These are phyloP conservation scores for Eumacrocentrus americanus DNA, from an alignment of 2,888 invertebrate species.

Conservation along the genomic window DNA sequence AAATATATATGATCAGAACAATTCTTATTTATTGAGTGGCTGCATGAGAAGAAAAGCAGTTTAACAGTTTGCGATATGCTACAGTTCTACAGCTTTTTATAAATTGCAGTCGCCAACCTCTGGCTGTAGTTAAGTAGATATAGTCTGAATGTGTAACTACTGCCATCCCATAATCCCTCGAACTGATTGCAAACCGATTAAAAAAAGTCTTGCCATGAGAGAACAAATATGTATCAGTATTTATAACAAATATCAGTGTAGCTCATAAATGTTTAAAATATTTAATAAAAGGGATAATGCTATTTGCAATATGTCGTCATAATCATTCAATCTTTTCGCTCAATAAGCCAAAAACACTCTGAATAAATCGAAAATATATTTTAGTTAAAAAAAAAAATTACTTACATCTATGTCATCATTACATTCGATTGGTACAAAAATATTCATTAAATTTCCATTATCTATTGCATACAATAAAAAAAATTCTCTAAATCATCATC, in stretches of 20 bases:
- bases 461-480: neutral
- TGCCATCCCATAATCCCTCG: conserved; percentile 23
- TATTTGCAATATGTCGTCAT: neutral
- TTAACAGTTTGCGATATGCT: neutral
- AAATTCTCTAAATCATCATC: neutral
- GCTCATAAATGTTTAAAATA: conserved; percentile 4
- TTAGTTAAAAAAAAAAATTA: no score
- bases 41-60: neutral
- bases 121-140: neutral
- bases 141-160: conserved; percentile 14
- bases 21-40: neutral
- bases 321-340: no score
- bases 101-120: neutral
- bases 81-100: neutral
- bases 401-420: no score
- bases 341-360: neutral
- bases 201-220: conserved; percentile 22
- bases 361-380: no score
- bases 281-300: conserved; percentile 18
- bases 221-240: conserved; percentile 18
- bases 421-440: neutral
- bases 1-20: neutral
- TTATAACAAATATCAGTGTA: conserved; percentile 15
- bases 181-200: conserved; percentile 2
- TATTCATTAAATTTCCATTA: conserved; percentile 6